Evolutionary conservation across 2,797 vertebrate species (phyloP).

Genomic region (Netta rufina): DNA sequence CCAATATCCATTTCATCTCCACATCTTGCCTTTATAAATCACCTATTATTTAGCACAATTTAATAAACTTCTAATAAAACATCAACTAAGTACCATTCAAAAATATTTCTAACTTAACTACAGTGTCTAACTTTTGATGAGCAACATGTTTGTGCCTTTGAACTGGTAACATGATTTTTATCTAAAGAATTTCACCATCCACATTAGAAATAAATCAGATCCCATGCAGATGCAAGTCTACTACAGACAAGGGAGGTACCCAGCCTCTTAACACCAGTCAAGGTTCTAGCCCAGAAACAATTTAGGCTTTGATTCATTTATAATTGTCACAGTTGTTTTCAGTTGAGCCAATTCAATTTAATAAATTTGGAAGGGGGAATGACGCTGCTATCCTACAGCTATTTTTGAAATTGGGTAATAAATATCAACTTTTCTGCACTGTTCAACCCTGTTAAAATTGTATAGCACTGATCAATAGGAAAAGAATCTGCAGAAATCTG

Average conservation of each 20-base stretch:
- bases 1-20: not conserved
- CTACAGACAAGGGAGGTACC: not conserved
- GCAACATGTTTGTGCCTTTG: not conserved
- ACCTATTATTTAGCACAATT: not conserved
- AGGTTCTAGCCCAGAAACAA: not conserved
- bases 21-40: not conserved
- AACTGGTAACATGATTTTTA: not conserved
- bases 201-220: not conserved
- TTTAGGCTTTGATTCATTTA: not conserved
- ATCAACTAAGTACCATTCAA: not conserved
- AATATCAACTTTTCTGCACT: not conserved
- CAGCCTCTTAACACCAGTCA: not conserved
- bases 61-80: not conserved
- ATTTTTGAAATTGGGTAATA: not conserved
- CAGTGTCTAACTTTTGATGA: not conserved
- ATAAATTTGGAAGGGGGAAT: not conserved
- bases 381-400: not conserved
- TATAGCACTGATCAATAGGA: not conserved
- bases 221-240: fast-evolving
- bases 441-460: not conserved
- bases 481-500: not conserved
- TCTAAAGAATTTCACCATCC: not conserved
- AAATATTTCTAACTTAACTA: not conserved
- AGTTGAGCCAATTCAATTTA: not conserved
- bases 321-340: not conserved